These are phyloP conservation scores for Salticus scenicus DNA, from an alignment of 2,888 invertebrate genomes.

Conservation along the genomic window DNA sequence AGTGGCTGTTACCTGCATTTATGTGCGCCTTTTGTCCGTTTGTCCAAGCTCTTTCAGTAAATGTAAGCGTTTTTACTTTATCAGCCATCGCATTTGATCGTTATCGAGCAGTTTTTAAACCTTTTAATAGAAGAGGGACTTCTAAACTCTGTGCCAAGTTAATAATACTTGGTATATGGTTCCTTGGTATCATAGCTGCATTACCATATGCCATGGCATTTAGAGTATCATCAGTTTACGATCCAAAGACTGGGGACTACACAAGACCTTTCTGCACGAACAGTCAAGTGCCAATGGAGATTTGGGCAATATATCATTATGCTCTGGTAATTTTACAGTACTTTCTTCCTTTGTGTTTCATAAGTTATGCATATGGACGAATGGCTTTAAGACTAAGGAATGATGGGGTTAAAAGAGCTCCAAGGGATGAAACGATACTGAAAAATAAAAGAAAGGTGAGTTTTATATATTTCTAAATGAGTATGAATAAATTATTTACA, in stretches of 20 bases:
- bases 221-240: constrained; percentile 79
- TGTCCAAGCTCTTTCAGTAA: constrained; percentile 88
- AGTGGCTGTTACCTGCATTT: constrained; percentile 89
- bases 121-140: constrained; percentile 82
- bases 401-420: constrained; percentile 84
- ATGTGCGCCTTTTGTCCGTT: constrained; percentile 93
- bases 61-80: constrained; percentile 90
- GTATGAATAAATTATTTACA: no score
- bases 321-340: constrained; percentile 79
- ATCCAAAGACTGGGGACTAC: constrained; percentile 39
- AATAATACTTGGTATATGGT: constrained; percentile 85
- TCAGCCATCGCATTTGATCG: constrained; percentile 91
- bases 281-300: constrained; percentile 72
- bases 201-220: constrained; percentile 82
- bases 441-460: constrained; percentile 88
- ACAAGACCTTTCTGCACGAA: constrained; percentile 74
- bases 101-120: constrained; percentile 79
- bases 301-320: constrained; percentile 74
- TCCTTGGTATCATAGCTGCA: constrained; percentile 79
- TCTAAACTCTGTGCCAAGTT: constrained; percentile 83
- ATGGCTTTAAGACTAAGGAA: constrained; percentile 89
- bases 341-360: constrained; percentile 86
- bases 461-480: no score
- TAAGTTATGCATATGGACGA: constrained; percentile 87
- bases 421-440: constrained; percentile 85